Evolutionary conservation across 2,888 invertebrate genomes (phyloP).

Genomic region (Trypoxylon attenuatum): DNA sequence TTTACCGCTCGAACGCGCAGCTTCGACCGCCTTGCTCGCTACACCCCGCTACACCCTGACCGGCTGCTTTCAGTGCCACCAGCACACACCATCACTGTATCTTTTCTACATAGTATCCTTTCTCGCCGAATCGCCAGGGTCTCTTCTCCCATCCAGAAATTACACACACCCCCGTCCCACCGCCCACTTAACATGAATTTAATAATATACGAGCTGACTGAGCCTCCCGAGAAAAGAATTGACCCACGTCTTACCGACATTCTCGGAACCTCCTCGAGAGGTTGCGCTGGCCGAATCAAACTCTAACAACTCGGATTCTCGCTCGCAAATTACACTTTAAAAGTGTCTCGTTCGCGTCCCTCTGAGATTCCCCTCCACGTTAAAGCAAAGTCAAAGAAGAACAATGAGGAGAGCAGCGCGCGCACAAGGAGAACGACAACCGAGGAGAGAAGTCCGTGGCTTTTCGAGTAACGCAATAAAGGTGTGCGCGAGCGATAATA

Average conservation of each 20-base stretch:
- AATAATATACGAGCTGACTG: conserved; percentile 60
- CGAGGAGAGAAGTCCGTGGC: conserved; percentile 40
- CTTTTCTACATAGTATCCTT: no score
- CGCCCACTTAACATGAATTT: conserved; percentile 69
- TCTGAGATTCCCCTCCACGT: not conserved
- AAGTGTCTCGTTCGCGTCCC: no score
- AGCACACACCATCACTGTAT: no score
- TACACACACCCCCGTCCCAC: conserved; percentile 66
- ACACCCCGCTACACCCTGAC: no score
- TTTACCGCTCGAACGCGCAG: conserved; percentile 45
- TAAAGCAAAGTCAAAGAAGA: conserved; percentile 16
- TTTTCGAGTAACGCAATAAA: conserved; percentile 73
- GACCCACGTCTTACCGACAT: conserved; percentile 22
- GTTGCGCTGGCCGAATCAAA: conserved; percentile 1
- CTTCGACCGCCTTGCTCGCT: no score
- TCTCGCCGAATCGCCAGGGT: no score
- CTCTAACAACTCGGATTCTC: not conserved
- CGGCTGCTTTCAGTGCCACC: no score
- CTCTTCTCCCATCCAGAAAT: not conserved
- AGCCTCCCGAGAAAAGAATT: conserved; percentile 30
- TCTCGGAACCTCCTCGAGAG: conserved; percentile 55
- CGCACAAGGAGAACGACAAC: conserved; percentile 21
- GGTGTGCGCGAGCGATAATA: conserved; percentile 67
- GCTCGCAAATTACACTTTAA: not conserved
- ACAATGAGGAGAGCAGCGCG: conserved; percentile 8